Evolutionary conservation across 1,140 invertebrate species (phyloP).

Genomic region (Euura lappo): DNA sequence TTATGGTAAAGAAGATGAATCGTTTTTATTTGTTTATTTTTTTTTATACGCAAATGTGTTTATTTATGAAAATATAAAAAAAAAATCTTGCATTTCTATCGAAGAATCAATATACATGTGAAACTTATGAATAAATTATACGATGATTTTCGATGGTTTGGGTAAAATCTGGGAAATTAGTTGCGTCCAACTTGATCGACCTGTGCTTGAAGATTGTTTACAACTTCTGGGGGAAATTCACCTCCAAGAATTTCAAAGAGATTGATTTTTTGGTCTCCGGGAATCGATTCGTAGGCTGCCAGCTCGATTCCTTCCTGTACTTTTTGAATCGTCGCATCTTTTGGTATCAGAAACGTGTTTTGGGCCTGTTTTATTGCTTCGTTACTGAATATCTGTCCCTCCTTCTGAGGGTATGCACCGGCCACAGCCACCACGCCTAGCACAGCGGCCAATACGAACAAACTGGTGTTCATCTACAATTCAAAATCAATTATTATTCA

Average conservation of each 20-base stretch:
- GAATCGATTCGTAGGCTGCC: constrained; percentile 82
- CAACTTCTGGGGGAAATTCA: constrained; percentile 83
- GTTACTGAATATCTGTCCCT: constrained; percentile 80
- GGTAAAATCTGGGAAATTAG: constrained; percentile 39
- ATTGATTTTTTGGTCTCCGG: constrained; percentile 81
- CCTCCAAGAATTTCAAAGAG: constrained; percentile 81
- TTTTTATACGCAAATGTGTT: background rate
- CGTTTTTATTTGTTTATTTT: background rate
- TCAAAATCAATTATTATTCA: background rate
- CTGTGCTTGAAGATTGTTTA: constrained; percentile 82
- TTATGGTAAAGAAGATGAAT: background rate
- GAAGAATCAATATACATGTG: background rate
- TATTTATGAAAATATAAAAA: constrained; percentile 6
- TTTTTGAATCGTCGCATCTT: constrained; percentile 84
- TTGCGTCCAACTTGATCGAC: constrained; percentile 80
- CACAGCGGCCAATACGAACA: constrained; percentile 50
- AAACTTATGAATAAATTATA: background rate
- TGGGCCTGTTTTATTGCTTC: constrained; percentile 87
- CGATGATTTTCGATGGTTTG: too few relatives aligned
- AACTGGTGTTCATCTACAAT: constrained; percentile 43
- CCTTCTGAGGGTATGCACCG: constrained; percentile 69
- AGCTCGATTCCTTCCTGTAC: constrained; percentile 85
- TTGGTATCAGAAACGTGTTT: constrained; percentile 81
- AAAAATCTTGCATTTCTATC: background rate
- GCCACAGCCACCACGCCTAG: constrained; percentile 56